Evolutionary conservation across 2,797 vertebrate species (phyloP).

Genomic region (Heterohyrax brucei): DNA sequence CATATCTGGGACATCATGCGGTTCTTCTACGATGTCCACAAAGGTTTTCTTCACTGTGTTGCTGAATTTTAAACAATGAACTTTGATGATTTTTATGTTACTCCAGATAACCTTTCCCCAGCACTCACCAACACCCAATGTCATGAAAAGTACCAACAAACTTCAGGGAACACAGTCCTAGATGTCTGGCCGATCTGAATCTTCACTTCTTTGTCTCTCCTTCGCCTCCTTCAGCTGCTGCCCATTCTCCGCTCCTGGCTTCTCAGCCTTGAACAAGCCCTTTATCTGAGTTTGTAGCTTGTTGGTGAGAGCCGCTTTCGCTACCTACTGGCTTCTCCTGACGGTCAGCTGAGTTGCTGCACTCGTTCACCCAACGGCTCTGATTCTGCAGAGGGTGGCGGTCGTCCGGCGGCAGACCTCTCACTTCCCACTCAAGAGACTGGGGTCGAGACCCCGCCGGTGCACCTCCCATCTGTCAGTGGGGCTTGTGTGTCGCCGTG

Average conservation of each 20-base stretch:
- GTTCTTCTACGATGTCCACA: background rate
- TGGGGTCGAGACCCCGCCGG: background rate
- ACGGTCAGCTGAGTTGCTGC: background rate
- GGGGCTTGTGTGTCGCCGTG: too few relatives aligned
- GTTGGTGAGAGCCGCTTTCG: background rate
- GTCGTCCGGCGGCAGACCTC: background rate
- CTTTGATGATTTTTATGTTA: background rate
- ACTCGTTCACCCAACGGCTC: background rate
- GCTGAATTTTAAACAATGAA: background rate
- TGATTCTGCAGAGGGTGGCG: background rate
- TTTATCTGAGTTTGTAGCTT: background rate
- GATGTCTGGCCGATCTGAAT: background rate
- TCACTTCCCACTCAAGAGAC: background rate
- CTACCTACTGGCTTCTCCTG: background rate
- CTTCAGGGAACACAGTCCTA: background rate
- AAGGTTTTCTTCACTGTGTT: background rate
- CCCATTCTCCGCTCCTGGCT: background rate
- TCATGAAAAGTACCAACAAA: background rate
- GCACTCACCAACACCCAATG: background rate
- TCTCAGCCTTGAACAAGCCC: background rate
- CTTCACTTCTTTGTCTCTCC: background rate
- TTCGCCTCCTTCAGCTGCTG: background rate
- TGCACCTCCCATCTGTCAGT: too few relatives aligned
- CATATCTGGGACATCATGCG: background rate
- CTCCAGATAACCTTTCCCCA: background rate